Conservation (phyloP, 2,113 vertebrate species). For the Accipiter virgatus region DNA sequence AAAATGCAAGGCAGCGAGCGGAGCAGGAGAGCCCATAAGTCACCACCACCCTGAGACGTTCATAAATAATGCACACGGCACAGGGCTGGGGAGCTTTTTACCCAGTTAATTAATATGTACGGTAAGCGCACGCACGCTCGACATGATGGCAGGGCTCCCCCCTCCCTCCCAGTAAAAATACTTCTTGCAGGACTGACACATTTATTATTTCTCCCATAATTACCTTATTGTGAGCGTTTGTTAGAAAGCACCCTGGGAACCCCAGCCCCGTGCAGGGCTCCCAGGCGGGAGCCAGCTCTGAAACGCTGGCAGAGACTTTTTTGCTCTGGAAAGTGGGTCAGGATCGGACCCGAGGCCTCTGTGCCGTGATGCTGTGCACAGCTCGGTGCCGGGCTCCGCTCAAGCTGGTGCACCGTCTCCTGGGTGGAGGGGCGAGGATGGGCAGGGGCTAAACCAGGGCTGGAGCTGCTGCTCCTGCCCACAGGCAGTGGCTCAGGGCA, state of each 20-base stretch:
- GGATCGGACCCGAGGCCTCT: not conserved
- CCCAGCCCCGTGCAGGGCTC: not conserved
- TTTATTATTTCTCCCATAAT: slow-evolving; percentile 75
- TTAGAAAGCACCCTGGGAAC: slow-evolving; percentile 60
- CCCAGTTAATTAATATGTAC: slow-evolving; percentile 63
- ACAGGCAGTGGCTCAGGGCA: not conserved
- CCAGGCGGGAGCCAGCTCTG: not conserved
- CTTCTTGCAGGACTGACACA: slow-evolving; percentile 70
- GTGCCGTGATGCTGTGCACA: accelerated
- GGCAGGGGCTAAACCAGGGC: not conserved
- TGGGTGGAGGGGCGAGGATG: accelerated
- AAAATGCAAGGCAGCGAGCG: not conserved
- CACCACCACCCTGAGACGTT: slow-evolving; percentile 44
- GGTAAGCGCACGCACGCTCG: not conserved
- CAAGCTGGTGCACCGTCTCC: accelerated
- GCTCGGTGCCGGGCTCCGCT: not conserved
- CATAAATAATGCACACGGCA: slow-evolving; percentile 68
- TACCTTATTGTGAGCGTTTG: slow-evolving; percentile 62
- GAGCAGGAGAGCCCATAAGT: slow-evolving; percentile 38
- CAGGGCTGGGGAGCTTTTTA: not conserved
- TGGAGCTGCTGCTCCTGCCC: not conserved
- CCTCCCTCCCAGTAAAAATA: slow-evolving; percentile 51
- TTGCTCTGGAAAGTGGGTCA: slow-evolving; percentile 6
- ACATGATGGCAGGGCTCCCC: slow-evolving; percentile 33
- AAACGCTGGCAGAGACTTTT: not conserved